Evolutionary conservation across 2,113 vertebrate species (phyloP), one percentile per base, ranked within the genome.

Genomic region (Poecile atricapillus): DNA sequence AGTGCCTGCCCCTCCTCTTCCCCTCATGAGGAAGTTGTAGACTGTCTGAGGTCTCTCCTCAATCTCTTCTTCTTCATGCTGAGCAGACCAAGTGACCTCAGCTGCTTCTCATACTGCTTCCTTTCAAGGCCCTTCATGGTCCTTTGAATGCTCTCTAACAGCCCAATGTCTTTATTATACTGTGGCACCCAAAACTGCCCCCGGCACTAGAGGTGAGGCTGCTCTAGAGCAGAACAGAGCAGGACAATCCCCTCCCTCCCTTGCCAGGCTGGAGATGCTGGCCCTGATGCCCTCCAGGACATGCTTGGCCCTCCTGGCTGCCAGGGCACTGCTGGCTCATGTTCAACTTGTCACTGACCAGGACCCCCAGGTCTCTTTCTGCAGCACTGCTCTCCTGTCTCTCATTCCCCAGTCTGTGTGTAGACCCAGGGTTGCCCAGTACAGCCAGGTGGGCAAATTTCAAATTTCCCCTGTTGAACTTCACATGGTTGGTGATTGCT

Each of bases 191-290:
- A 63, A 25, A 79, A 11, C 12, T 55, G 60, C 9, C 3, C 24
- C 10, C 7, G 35, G 2, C 3, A 20, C 5, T 44, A 0, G 3
- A 31, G 47, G 4, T 37, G 47, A 71, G 53, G 53, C 23, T 3
- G 3, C 9, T 19, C 15, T 35, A 49, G 30, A 1, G 3, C 60
- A 65, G 39, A 50, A 14, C 28, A 58, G 23, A 49, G 16, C 1
- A 0, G 39, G 17, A 73, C 33, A 73, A 63, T 31, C 17, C 13
- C 13, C 7, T 63, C 13, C 13, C 7, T 63, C 33, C 21, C 21
- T 37, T 37, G 13, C 17, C 56, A 0, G 0, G 13, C 1, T 44
- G 53, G 35, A 0, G 0, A 20, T 49, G 28, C 18, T 68, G 41
- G 0, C 1, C 37, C 20, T 70, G 47, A 31, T 46, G 17, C 4